A percentile compares a stretch with the other conserved stretches of the same genome.
Evolutionary conservation across 2,888 invertebrate genomes (phyloP).

Genomic region (Macrosiphum euphorbiae): DNA sequence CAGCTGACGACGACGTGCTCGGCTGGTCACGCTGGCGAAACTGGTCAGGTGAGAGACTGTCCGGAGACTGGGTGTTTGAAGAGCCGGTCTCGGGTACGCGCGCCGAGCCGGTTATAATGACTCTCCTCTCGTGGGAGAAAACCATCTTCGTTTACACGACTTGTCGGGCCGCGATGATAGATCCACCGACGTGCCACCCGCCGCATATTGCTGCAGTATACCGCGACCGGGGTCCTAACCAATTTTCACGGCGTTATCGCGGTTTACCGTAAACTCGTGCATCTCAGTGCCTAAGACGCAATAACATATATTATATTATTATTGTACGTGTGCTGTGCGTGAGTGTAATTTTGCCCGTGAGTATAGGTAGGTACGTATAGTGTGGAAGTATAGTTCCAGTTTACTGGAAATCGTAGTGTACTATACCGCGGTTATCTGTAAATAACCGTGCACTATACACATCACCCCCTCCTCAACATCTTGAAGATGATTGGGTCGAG

Average conservation of each 20-base stretch:
- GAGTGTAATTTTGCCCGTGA: neutral
- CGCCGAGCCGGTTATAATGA: conserved; percentile 51
- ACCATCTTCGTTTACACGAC: neutral
- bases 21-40: conserved; percentile 50
- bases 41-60: conserved; percentile 55
- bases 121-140: conserved; percentile 43
- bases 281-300: neutral
- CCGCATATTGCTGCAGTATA: no score
- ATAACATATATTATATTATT: neutral
- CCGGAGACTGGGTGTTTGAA: conserved; percentile 60
- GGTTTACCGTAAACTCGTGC: neutral
- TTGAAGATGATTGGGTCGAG: neutral
- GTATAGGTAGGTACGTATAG: no score
- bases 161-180: neutral
- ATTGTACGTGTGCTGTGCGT: neutral
- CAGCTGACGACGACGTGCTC: conserved; percentile 47
- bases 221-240: neutral
- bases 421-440: no score
- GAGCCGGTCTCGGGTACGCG: conserved; percentile 43
- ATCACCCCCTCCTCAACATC: accelerated
- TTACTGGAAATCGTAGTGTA: neutral
- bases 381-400: neutral
- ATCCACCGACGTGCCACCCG: neutral
- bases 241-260: neutral
- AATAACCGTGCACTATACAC: neutral